Percentiles rank a stretch among this genome's conserved stretches.
These are phyloP conservation scores for Matsumurasca onukii DNA, from an alignment of 1,140 invertebrate genomes.

Conservation along the genomic window DNA sequence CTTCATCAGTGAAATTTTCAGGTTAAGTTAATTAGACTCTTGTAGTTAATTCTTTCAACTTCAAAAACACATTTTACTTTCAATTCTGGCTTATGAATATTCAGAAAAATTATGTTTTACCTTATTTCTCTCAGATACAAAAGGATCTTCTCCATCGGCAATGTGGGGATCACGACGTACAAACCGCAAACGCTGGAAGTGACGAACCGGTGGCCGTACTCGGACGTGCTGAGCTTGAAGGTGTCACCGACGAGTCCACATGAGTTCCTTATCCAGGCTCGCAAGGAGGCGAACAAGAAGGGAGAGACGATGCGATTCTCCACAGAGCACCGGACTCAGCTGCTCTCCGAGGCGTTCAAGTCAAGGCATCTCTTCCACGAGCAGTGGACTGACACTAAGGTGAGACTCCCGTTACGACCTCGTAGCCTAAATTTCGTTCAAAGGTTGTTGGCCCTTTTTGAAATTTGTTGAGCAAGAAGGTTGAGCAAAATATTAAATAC, in stretches of 20 bases:
- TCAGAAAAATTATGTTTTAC: neutral
- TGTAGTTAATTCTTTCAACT: slow-evolving; percentile 31
- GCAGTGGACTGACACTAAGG: slow-evolving; percentile 1
- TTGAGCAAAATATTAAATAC: neutral
- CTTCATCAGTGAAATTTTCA: neutral
- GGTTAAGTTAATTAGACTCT: slow-evolving; percentile 15
- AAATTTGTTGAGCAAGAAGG: no score
- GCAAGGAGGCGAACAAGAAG: slow-evolving; percentile 76
- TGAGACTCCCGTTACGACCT: no score
- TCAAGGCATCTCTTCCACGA: slow-evolving; percentile 43
- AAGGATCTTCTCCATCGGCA: slow-evolving; percentile 95
- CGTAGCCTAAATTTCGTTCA: no score
- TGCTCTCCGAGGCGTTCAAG: slow-evolving; percentile 89
- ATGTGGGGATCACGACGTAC: slow-evolving; percentile 94
- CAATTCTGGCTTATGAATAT: slow-evolving; percentile 11
- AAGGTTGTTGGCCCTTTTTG: no score
- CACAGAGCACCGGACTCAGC: slow-evolving; percentile 90
- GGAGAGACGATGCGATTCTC: slow-evolving; percentile 95
- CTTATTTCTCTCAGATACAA: slow-evolving; percentile 74
- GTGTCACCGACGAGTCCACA: slow-evolving; percentile 49
- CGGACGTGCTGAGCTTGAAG: slow-evolving; percentile 75
- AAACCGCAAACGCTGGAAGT: slow-evolving; percentile 91
- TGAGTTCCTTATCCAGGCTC: slow-evolving; percentile 86
- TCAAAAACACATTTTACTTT: slow-evolving; percentile 3
- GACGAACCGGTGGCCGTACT: slow-evolving; percentile 94